phyloP scores from a whole-genome alignment of 30 jellyfish, hydroid and myxozoan genomes.

The Aurelia aurita region DNA sequence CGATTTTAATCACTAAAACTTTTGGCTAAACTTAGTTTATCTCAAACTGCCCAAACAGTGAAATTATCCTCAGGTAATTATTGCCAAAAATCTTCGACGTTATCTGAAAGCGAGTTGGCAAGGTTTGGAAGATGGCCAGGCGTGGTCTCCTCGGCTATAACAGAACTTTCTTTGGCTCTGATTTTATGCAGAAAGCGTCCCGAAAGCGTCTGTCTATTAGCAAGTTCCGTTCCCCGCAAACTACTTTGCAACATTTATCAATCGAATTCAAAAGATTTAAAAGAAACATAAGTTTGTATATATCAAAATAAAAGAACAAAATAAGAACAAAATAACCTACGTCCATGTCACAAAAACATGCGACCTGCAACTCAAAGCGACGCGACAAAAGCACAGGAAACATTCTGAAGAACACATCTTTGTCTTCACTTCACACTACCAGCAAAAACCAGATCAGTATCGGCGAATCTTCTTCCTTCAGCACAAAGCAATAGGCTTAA shows the following conservation, averaged over 20 bases:
- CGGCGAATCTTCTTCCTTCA: background rate
- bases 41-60: no score
- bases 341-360: conserved; percentile 35
- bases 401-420: conserved; percentile 55
- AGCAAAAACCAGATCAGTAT: no score
- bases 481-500: background rate
- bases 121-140: no score
- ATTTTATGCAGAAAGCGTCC: no score
- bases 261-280: background rate
- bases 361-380: conserved; percentile 35
- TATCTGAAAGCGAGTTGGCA: no score
- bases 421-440: background rate
- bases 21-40: no score
- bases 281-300: background rate
- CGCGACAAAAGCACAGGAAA: conserved; percentile 49
- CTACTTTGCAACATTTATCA: background rate
- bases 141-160: no score
- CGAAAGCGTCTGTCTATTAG: no score
- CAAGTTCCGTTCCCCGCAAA: background rate
- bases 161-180: no score
- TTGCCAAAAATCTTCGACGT: no score
- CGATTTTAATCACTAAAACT: no score
- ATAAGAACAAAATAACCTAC: conserved; percentile 13
- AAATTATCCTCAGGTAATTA: no score
- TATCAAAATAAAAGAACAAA: background rate